Percentiles rank a stretch among this genome's conserved stretches.
These are phyloP conservation scores for Nicator chloris DNA, from an alignment of 2,113 vertebrate genomes.

Conservation along the genomic window DNA sequence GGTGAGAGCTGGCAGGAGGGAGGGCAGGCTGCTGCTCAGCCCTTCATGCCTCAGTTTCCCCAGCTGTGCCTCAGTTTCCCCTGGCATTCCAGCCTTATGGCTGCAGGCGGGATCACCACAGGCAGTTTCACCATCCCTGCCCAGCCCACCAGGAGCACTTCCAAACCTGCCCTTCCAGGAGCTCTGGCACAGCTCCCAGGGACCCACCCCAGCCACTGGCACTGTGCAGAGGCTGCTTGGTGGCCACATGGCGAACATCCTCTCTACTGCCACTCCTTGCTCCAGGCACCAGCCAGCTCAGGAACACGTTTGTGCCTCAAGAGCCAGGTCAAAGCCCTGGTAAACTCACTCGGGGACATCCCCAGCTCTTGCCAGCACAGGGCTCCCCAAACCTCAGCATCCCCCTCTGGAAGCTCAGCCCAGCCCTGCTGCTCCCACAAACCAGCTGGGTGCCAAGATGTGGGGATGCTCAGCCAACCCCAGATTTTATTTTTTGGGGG, in stretches of 20 bases:
- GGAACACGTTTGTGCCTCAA: fast-evolving
- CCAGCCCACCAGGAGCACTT: background rate
- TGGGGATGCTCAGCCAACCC: background rate
- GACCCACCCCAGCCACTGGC: background rate
- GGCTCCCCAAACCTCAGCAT: background rate
- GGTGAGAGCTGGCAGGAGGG: background rate
- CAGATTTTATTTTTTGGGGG: background rate
- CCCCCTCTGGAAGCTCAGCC: background rate
- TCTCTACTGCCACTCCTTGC: background rate
- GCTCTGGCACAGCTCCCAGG: background rate
- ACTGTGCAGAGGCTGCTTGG: background rate
- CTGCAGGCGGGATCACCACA: background rate
- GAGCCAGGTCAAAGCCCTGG: background rate
- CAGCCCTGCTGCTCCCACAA: fast-evolving
- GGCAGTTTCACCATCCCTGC: background rate
- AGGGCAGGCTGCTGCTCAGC: background rate
- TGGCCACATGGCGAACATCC: fast-evolving
- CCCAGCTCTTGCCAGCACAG: background rate
- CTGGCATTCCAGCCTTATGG: background rate
- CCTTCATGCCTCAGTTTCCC: background rate
- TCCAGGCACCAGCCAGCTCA: background rate
- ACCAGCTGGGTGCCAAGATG: fast-evolving
- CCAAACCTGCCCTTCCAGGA: background rate
- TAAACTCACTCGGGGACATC: background rate
- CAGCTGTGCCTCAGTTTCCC: background rate